Conservation (phyloP, 2,888 invertebrate genomes). For the Emmelina monodactyla region DNA sequence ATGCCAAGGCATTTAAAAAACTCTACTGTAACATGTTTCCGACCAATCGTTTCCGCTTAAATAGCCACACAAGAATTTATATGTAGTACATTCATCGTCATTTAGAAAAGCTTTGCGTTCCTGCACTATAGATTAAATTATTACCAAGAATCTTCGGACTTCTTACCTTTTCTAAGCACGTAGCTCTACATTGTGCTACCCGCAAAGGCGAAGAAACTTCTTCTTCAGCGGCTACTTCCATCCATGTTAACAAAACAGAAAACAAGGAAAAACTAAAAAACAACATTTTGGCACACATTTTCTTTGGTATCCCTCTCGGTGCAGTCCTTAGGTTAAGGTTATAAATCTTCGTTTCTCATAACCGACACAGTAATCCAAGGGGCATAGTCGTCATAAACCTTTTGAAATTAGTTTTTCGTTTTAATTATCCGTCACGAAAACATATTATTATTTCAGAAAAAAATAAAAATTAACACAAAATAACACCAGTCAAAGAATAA, state of each 20-base stretch:
- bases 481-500: neutral
- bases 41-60: no score
- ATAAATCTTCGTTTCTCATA: conserved; percentile 51
- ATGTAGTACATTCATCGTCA: no score
- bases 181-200: conserved; percentile 76
- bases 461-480: neutral
- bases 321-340: no score
- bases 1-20: no score
- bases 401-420: conserved; percentile 25
- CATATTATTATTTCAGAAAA: neutral
- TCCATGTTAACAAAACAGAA: conserved; percentile 51
- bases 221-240: conserved; percentile 66
- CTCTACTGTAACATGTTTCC: no score
- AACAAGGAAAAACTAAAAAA: conserved; percentile 58
- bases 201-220: conserved; percentile 75
- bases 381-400: conserved; percentile 35
- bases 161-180: conserved; percentile 75
- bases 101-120: no score
- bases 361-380: conserved; percentile 41
- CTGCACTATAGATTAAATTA: neutral
- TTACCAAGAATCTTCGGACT: neutral
- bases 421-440: conserved; percentile 27
- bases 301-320: conserved; percentile 50
- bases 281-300: conserved; percentile 66
- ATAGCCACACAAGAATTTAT: no score